Percentiles rank a stretch among this genome's conserved stretches.
Conservation (phyloP, 1,140 invertebrate species). For the Triops cancriformis region DNA sequence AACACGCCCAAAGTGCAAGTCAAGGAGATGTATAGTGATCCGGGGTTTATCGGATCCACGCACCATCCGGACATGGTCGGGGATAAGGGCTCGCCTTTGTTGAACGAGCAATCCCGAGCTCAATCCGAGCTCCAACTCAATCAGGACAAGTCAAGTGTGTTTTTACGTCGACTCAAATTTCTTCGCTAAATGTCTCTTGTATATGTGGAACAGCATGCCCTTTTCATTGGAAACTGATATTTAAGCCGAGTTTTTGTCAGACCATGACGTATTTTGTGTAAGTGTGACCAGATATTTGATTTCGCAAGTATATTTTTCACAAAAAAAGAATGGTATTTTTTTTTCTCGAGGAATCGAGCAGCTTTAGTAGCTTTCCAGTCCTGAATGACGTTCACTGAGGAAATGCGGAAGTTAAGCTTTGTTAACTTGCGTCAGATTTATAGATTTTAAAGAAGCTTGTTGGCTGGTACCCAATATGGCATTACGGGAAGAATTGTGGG, state of each 20-base stretch:
- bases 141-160: conserved; percentile 13
- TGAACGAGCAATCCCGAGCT: not conserved
- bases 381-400: too few species aligned
- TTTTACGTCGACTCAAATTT: not conserved
- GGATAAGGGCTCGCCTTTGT: not conserved
- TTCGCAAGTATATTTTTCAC: too few species aligned
- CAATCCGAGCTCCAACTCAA: conserved; percentile 1
- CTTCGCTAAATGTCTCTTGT: not conserved
- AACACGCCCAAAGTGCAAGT: conserved; percentile 33
- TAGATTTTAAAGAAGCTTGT: too few species aligned
- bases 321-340: too few species aligned
- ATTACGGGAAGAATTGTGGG: too few species aligned
- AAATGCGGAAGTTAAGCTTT: too few species aligned
- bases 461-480: too few species aligned
- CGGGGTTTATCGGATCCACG: conserved; percentile 21
- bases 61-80: not conserved
- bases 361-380: too few species aligned
- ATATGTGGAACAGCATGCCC: not conserved
- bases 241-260: not conserved
- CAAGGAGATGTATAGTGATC: conserved; percentile 34
- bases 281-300: too few species aligned
- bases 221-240: not conserved
- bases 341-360: too few species aligned
- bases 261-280: too few species aligned
- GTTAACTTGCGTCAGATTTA: too few species aligned